Percentiles rank a stretch among this genome's conserved stretches.
phyloP scores from a whole-genome alignment of 1,140 invertebrate genomes.

The Cylas formicarius region DNA sequence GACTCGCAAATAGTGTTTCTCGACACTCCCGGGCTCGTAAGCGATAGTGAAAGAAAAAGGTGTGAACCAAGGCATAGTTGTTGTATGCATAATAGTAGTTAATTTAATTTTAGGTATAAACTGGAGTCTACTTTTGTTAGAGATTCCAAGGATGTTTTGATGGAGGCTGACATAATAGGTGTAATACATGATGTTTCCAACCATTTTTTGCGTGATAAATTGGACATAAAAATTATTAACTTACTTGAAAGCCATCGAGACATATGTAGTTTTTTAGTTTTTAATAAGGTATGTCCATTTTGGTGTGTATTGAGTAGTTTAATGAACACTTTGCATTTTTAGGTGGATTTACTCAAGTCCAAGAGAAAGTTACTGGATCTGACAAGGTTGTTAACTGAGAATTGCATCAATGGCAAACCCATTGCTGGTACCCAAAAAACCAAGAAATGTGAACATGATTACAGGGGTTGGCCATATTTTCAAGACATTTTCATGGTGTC shows the following conservation, averaged over 20 bases:
- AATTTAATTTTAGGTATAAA: constrained; percentile 50
- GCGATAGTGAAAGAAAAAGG: constrained; percentile 57
- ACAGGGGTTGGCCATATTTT: constrained; percentile 66
- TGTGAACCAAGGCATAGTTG: constrained; percentile 31
- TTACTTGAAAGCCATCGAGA: constrained; percentile 56
- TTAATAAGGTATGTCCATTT: constrained; percentile 72
- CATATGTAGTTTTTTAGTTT: constrained; percentile 68
- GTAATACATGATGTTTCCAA: constrained; percentile 80
- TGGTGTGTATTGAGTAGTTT: too few species aligned
- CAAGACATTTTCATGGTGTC: constrained; percentile 84
- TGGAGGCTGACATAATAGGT: constrained; percentile 72
- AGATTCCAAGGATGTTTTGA: constrained; percentile 58
- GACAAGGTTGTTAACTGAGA: constrained; percentile 60
- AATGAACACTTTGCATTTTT: constrained; percentile 33
- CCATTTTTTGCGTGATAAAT: constrained; percentile 53
- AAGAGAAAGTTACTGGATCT: constrained; percentile 68
- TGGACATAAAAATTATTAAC: constrained; percentile 63
- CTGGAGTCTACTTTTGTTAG: constrained; percentile 57
- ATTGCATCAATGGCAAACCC: constrained; percentile 47
- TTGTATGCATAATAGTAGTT: constrained; percentile 12
- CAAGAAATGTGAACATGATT: constrained; percentile 20
- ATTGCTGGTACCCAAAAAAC: constrained; percentile 19
- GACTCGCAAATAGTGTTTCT: constrained; percentile 82
- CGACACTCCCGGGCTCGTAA: constrained; percentile 78
- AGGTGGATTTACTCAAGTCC: constrained; percentile 72